A percentile compares a stretch with the other conserved stretches of the same genome.
Conservation (phyloP, 1,140 invertebrate species). For the Pectinophora gossypiella region DNA sequence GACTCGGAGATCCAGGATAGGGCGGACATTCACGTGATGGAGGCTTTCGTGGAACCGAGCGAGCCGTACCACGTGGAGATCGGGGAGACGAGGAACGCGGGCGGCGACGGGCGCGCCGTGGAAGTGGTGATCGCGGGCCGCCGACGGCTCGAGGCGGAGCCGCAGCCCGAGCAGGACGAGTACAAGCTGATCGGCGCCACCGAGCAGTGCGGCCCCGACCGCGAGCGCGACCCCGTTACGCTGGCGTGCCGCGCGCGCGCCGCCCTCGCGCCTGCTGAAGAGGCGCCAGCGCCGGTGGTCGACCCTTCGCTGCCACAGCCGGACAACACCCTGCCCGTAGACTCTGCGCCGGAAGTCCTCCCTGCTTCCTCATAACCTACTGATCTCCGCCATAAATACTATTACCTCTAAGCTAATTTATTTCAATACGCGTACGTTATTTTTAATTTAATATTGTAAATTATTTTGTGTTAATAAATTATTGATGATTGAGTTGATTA, state of each 20-base stretch:
- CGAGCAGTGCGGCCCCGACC: conserved; percentile 79
- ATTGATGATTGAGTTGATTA: no score
- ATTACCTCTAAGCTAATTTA: conserved; percentile 34
- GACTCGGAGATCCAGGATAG: conserved; percentile 44
- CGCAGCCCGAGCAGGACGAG: conserved; percentile 28
- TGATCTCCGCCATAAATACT: conserved; percentile 18
- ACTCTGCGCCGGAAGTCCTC: conserved; percentile 39
- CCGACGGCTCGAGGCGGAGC: conserved; percentile 29
- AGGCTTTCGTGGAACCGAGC: conserved; percentile 75
- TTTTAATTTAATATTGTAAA: conserved; percentile 4
- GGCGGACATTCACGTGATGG: conserved; percentile 46
- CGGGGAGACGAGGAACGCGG: conserved; percentile 32
- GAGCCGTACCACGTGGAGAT: conserved; percentile 76
- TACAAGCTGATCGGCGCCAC: conserved; percentile 75
- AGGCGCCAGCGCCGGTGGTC: background rate
- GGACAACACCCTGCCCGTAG: conserved; percentile 1
- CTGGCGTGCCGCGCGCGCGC: conserved; percentile 37
- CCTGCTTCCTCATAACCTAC: conserved; percentile 25
- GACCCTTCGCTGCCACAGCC: no score
- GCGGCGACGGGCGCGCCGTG: conserved; percentile 36
- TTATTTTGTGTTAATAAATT: background rate
- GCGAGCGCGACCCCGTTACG: conserved; percentile 72
- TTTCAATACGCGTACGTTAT: conserved; percentile 20
- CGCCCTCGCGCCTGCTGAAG: conserved; percentile 1
- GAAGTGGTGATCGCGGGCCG: conserved; percentile 59